Base-by-base conservation (phyloP, 2,888 invertebrate species). In the Drosophila mettleri region DNA sequence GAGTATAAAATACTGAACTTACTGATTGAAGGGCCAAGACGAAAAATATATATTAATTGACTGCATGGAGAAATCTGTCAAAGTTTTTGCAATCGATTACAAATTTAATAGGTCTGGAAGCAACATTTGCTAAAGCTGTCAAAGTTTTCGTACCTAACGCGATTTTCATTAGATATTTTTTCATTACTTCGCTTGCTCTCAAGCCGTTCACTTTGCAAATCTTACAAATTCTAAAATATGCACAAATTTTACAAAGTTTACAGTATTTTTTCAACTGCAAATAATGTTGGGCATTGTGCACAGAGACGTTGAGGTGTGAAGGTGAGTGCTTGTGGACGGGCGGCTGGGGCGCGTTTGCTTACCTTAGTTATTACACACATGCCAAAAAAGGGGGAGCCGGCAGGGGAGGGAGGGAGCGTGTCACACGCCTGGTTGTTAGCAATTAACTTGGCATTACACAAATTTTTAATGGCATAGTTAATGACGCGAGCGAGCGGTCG, bases 391-490 rank as follows among this genome's bases (percentile, higher is more conserved):
- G 1, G 1, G 4, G 8, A n/a, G 43, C 1, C n/a, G 7, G n/a
- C 9, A 16, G 2, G 12, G 3, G 38, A 1, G 18, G 3, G 9
- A 38, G 20, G 22, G 7, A 22, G 39, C 20, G 39, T 22, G 22
- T 41, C 22, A 58, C 54, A 48, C 45, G 48, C 43, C 16, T 81
- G 85, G 85, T 83, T 86, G 86, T 86, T 76, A 59, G 84, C 85
- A 85, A 88, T 85, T 85, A 85, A 78, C 76, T 63, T 78, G 74
- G 76, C 65, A 84, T 84, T 81, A 81, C 78, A 66, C 57, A 65
- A 45, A 69, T 70, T 88, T 86, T 84, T 84, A 74, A 84, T 84
- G 66, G 79, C 77, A 81, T 68, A 86, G 74, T 84, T 84, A 76
- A 63, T 58, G 49, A 60, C 52, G 68, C 57, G 43, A 24, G 16